Evolutionary conservation across 2,888 invertebrate species (phyloP), one percentile per base, ranked within the genome.

Genomic region (Apamea sordens): DNA sequence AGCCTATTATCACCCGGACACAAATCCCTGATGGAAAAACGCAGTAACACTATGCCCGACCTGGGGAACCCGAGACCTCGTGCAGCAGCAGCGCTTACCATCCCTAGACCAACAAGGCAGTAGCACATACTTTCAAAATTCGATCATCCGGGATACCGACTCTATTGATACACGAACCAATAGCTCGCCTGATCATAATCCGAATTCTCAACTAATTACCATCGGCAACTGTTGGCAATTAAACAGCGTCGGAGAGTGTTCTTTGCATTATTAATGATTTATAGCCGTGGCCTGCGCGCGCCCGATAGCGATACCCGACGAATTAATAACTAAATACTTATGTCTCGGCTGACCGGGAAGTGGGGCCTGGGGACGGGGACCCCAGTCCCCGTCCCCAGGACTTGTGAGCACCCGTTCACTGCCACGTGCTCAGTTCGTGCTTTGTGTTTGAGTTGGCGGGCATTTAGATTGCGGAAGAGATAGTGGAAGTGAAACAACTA

Each of bases 201-300:
- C 50, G 36, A 50, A 70, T 64, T 44, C 50, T 68, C 73, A 65
- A 79, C 65, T 86, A 86, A 86, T 86, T 76, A 84, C 76, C 81
- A 67, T 36, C 74, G 76, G 61, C 70, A 76, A 72, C 79, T 81
- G 86, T 84, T 86, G 79, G 79, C 90, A 93, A 92, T 93, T 92
- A 92, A 92, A 91, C 86, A 83, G 80, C 84, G 86, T 85, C 87
- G 85, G 83, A 68, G 85, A 91, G 90, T 91, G 90, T 90, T 93
- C 92, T 93, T 93, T 92, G 89, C 91, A 90, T 90, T 89, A 80
- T 89, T 89, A 84, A 89, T 93, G 93, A 93, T 93, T 93, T 88
- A 93, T 92, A 86, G 88, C 89, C 81, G 80, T 84, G 79, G 89
- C 87, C 92, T 92, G 92, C 89, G 82, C 85, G 75, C 82, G 82